These are phyloP conservation scores for Rhinogobio ventralis DNA, from an alignment of 2,797 vertebrate species.

Conservation along the genomic window DNA sequence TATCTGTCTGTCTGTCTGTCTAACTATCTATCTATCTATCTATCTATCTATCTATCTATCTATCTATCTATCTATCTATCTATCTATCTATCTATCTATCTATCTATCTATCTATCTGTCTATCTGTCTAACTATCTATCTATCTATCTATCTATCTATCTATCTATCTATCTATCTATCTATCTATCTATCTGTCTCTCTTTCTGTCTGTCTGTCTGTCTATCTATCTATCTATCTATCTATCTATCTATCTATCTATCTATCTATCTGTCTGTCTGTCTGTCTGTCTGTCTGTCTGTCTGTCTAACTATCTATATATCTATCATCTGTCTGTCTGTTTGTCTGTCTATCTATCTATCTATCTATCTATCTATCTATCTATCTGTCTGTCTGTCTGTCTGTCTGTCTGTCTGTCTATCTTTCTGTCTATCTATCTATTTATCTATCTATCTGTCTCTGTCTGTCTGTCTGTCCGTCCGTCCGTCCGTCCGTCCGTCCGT, in stretches of 20 bases:
- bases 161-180: background rate
- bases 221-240: background rate
- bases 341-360: background rate
- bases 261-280: background rate
- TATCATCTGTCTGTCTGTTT: too few relatives aligned
- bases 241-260: rapidly evolving
- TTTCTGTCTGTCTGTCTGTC: too few relatives aligned
- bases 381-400: background rate
- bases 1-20: too few relatives aligned
- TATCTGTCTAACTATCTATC: background rate
- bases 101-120: too few relatives aligned
- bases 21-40: background rate
- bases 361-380: rapidly evolving
- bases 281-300: too few relatives aligned
- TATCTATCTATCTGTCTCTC: background rate
- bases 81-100: background rate
- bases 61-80: too few relatives aligned
- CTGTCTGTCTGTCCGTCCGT: too few relatives aligned
- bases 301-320: too few relatives aligned
- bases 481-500: too few relatives aligned
- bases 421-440: too few relatives aligned
- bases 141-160: too few relatives aligned
- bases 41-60: background rate
- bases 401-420: background rate
- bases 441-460: too few relatives aligned